Conservation (phyloP, 2,797 vertebrate genomes). For the Knipowitschia caucasica region DNA sequence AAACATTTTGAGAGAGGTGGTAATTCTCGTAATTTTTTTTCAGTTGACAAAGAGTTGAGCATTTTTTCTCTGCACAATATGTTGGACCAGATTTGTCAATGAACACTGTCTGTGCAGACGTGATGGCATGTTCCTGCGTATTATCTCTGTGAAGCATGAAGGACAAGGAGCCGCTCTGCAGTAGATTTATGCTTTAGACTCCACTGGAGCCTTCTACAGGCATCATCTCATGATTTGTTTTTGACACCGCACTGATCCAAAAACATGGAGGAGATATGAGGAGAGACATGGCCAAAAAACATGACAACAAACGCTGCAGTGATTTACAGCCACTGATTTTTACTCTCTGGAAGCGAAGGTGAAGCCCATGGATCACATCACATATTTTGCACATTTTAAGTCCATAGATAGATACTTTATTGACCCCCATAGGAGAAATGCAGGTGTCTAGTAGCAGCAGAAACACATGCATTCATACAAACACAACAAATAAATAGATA, state of each 20-base stretch:
- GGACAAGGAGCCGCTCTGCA: background rate
- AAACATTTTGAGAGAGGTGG: too few relatives aligned
- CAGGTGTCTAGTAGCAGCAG: too few relatives aligned
- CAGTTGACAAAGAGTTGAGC: background rate
- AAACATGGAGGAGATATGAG: background rate
- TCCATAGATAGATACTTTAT: too few relatives aligned
- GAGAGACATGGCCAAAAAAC: background rate
- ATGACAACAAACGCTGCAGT: too few relatives aligned
- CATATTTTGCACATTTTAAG: too few relatives aligned
- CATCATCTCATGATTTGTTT: background rate
- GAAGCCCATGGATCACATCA: too few relatives aligned
- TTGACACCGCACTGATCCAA: background rate
- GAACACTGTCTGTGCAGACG: background rate
- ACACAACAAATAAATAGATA: too few relatives aligned
- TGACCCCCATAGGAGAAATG: too few relatives aligned
- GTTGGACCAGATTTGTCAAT: background rate
- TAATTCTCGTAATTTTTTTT: too few relatives aligned
- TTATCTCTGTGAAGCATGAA: slow-evolving; percentile 7
- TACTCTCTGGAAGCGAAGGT: too few relatives aligned
- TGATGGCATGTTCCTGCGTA: background rate
- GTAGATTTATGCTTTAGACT: background rate
- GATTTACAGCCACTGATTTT: too few relatives aligned
- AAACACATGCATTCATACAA: too few relatives aligned
- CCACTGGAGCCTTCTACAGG: background rate
- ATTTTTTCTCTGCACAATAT: background rate